Evolutionary conservation across 30 jellyfish, hydroid and myxozoan species (phyloP).

Genomic region (Phacellophora camtschatica): DNA sequence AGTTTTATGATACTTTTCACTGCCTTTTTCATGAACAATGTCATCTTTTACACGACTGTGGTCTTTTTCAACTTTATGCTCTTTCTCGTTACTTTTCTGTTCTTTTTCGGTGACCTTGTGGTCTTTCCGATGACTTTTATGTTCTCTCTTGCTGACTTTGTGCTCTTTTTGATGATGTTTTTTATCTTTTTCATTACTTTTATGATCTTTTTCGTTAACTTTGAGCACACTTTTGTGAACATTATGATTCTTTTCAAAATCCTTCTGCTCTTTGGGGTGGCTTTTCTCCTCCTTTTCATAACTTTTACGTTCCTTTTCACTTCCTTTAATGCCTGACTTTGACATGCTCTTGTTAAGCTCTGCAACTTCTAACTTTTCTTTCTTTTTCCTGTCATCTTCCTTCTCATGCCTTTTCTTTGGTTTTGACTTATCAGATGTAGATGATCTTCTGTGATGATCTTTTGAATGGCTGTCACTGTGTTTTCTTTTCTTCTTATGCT

Average conservation of each 20-base stretch:
- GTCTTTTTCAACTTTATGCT: neutral
- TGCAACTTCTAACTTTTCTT: too few species aligned
- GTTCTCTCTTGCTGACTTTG: neutral
- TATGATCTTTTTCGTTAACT: too few species aligned
- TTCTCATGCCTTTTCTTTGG: too few species aligned
- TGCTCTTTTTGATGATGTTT: neutral
- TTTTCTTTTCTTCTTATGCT: slow-evolving; percentile 7
- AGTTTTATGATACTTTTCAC: neutral
- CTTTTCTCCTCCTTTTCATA: neutral
- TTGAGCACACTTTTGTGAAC: neutral
- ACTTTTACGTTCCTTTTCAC: neutral
- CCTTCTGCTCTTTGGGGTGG: neutral
- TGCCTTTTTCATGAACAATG: neutral
- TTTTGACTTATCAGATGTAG: neutral
- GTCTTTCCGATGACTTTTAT: neutral
- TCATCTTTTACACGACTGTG: too few species aligned
- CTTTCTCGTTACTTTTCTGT: too few species aligned
- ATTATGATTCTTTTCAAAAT: neutral
- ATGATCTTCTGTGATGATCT: neutral
- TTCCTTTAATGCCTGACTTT: too few species aligned
- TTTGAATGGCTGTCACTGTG: neutral
- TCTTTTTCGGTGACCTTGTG: neutral
- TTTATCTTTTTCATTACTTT: slow-evolving; percentile 6
- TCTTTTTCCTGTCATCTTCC: too few species aligned
- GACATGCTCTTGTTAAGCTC: too few species aligned